Conservation (phyloP, 2,113 vertebrate species). For the Eira barbara region DNA sequence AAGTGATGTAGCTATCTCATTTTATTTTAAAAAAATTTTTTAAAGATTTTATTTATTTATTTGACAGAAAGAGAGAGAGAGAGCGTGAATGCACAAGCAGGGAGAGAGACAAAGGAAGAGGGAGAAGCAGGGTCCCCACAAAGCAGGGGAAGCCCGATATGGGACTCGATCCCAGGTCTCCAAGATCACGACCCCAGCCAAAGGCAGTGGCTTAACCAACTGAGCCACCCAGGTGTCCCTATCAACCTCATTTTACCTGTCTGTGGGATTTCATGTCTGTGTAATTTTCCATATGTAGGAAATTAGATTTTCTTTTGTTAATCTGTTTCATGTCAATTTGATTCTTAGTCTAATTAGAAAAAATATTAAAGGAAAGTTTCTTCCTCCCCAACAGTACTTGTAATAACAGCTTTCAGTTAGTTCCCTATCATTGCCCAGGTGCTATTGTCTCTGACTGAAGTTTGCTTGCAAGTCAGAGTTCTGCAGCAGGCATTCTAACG, state of each 20-base stretch:
- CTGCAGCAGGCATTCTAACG: too few relatives aligned
- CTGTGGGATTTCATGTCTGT: not conserved
- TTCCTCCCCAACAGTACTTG: not conserved
- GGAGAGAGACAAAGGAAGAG: too few relatives aligned
- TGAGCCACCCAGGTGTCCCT: too few relatives aligned
- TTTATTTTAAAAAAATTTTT: not conserved
- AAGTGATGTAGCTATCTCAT: not conserved
- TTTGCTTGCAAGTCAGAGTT: not conserved
- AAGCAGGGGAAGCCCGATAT: too few relatives aligned
- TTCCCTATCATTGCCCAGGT: not conserved
- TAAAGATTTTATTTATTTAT: too few relatives aligned
- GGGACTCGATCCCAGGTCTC: too few relatives aligned
- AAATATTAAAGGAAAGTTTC: not conserved
- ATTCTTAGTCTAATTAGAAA: not conserved
- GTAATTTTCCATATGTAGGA: not conserved
- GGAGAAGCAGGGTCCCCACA: too few relatives aligned
- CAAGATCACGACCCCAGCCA: too few relatives aligned
- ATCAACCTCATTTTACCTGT: not conserved
- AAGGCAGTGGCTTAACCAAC: too few relatives aligned
- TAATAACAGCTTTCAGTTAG: not conserved
- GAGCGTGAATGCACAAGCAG: too few relatives aligned
- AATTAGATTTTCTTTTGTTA: not conserved
- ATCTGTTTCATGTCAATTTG: not conserved
- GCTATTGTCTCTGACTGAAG: not conserved
- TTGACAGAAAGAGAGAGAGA: too few relatives aligned